A percentile compares a stretch with the other conserved stretches of the same genome.
phyloP scores from a whole-genome alignment of 92 coral and sea anemone genomes.

The Epizoanthus ramosus region DNA sequence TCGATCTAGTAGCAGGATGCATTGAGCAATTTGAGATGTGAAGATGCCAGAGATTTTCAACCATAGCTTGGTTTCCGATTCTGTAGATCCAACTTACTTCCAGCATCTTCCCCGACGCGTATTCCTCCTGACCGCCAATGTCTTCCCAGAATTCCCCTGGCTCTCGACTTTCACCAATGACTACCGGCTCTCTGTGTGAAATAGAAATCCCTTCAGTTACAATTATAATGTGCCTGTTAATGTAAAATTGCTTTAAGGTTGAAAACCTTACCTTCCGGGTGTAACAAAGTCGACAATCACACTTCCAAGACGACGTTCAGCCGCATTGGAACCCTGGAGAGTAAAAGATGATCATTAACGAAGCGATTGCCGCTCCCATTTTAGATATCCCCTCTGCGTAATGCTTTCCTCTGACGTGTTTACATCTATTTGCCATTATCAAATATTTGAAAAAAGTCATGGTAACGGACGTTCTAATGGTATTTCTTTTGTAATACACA shows the following conservation, averaged over 20 bases:
- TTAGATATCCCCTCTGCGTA: background rate
- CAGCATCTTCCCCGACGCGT: constrained; percentile 79
- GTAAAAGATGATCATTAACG: background rate
- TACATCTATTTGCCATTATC: background rate
- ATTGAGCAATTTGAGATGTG: too few relatives aligned
- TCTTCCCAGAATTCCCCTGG: constrained; percentile 77
- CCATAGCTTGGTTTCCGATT: too few relatives aligned
- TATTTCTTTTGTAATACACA: too few relatives aligned
- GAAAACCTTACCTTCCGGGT: constrained; percentile 74
- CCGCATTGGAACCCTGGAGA: constrained; percentile 79
- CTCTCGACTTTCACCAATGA: constrained; percentile 70
- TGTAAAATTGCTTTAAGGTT: background rate
- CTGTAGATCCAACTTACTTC: constrained; percentile 51
- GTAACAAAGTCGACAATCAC: constrained; percentile 71
- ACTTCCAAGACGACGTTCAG: constrained; percentile 84
- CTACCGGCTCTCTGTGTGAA: constrained; percentile 70
- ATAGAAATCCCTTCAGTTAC: background rate
- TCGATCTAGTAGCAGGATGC: too few relatives aligned
- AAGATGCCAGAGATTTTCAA: too few relatives aligned
- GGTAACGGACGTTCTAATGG: too few relatives aligned
- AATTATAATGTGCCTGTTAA: background rate
- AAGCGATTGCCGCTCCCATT: background rate
- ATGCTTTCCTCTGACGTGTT: too few relatives aligned
- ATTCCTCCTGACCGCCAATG: constrained; percentile 81
- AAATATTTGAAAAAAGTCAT: too few relatives aligned